Percentiles rank a stretch among this genome's conserved stretches.
Conservation (phyloP, 1,140 invertebrate species). For the Pseudomyrmex concolor region DNA sequence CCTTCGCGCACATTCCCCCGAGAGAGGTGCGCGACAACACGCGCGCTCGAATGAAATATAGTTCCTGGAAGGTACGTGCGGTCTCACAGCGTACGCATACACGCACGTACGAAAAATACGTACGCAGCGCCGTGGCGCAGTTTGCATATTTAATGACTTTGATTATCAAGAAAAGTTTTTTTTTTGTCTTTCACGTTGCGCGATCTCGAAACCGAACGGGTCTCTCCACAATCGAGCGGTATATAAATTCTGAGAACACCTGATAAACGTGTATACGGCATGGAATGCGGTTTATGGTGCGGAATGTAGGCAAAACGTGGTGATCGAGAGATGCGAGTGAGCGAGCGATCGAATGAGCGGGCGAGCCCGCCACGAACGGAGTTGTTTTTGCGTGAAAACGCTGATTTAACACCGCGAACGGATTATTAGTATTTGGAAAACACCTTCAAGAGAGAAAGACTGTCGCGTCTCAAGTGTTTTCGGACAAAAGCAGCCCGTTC, state of each 20-base stretch:
- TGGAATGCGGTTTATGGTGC: slow-evolving; percentile 72
- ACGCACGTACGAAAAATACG: slow-evolving; percentile 5
- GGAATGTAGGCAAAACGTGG: slow-evolving; percentile 44
- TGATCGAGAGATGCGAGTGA: slow-evolving; percentile 31
- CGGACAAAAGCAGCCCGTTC: not conserved
- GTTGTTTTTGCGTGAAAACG: slow-evolving; percentile 28
- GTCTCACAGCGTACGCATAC: too few relatives aligned
- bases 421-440: slow-evolving; percentile 32
- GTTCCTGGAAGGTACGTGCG: slow-evolving; percentile 62
- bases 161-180: slow-evolving; percentile 36
- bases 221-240: too few relatives aligned
- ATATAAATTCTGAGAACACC: slow-evolving; percentile 47
- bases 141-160: slow-evolving; percentile 65
- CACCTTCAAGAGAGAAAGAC: not conserved
- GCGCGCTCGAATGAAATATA: slow-evolving; percentile 58
- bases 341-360: not conserved
- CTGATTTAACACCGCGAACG: slow-evolving; percentile 7
- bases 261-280: slow-evolving; percentile 28
- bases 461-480: not conserved
- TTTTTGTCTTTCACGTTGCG: too few relatives aligned
- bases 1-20: too few relatives aligned
- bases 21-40: slow-evolving; percentile 34
- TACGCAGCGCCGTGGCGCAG: slow-evolving; percentile 10
- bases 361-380: slow-evolving; percentile 1
- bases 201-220: too few relatives aligned